Base-by-base conservation (phyloP, 2,113 vertebrate species). In the Halcyon senegalensis region DNA sequence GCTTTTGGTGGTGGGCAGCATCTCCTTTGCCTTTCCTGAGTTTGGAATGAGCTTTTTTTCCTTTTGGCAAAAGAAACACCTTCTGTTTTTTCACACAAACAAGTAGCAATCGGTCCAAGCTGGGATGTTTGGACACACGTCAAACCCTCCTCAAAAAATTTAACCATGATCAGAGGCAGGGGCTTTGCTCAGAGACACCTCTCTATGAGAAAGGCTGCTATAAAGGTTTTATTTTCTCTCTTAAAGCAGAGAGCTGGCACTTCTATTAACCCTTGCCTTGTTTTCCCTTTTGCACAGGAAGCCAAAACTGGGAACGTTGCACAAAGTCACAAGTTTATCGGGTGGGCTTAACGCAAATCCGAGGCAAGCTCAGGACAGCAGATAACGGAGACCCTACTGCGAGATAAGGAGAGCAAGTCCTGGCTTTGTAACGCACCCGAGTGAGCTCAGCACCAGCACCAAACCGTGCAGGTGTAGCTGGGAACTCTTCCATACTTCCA, bases 21-120 rank as follows among this genome's bases (percentile, higher is more conserved):
- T 19, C 7, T 39, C 78, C 81, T 50, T 25, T 10, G 15, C 13
- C 80, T 5, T 13, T 0, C 3, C 1, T 0, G 4, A 75, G 16
- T 11, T 30, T 74, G 60, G 50, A 93, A 84, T 20, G 6, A 72
- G 67, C 14, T 35, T 76, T 90, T 48, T 37, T 37, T 24, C 27
- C 51, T 17, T 50, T 15, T 55, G 39, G 31, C 3, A 63, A 35
- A 39, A 53, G 11, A 74, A 55, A 78, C 12, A 1, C 2, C 17
- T 67, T 23, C 15, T 33, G 31, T 9, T 33, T 33, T 31, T 58
- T 21, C 37, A 9, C 43, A n/a, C 25, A 64, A 78, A 35, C 20
- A 89, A 37, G 30, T 7, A 83, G 76, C 51, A 68, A 48, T 28
- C 46, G 44, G 48, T 46, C 89, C 5, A 5, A 60, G 24, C 7